Evolutionary conservation across 2,888 invertebrate genomes (phyloP).

Genomic region (Caenorhabditis sp.): DNA sequence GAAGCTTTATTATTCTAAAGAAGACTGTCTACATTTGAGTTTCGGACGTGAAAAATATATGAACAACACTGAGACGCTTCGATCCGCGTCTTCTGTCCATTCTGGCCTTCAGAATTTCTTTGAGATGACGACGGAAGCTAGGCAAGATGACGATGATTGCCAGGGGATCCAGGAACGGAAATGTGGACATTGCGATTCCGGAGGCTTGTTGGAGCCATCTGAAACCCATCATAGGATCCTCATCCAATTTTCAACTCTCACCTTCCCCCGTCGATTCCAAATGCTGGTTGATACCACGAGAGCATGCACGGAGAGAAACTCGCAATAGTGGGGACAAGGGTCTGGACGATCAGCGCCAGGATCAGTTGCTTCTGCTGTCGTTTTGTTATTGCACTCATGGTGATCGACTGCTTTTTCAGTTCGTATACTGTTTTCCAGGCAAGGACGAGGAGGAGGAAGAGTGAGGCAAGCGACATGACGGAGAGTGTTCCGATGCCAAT

Average conservation of each 20-base stretch:
- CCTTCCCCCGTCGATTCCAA: conserved; percentile 31
- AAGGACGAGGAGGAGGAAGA: not conserved
- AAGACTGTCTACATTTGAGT: not conserved
- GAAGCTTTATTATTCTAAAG: no score
- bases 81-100: not conserved
- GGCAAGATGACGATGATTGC: not conserved
- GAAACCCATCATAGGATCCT: not conserved
- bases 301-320: conserved; percentile 36
- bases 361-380: conserved; percentile 29
- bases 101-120: not conserved
- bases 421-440: not conserved
- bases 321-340: conserved; percentile 24
- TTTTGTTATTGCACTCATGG: conserved; percentile 24
- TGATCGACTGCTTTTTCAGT: not conserved
- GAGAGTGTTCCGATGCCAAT: conserved; percentile 16
- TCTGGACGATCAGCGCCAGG: conserved; percentile 19
- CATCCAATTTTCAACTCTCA: no score
- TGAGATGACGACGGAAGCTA: not conserved
- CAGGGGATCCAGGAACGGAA: conserved; percentile 27
- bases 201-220: conserved; percentile 27
- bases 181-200: conserved; percentile 20
- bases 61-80: not conserved
- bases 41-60: not conserved
- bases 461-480: conserved; percentile 16
- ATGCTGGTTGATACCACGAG: conserved; percentile 40